A percentile compares a stretch with the other conserved stretches of the same genome.
These are phyloP conservation scores for Anser brachyrhynchus DNA, from an alignment of 2,113 vertebrate genomes.

Conservation along the genomic window DNA sequence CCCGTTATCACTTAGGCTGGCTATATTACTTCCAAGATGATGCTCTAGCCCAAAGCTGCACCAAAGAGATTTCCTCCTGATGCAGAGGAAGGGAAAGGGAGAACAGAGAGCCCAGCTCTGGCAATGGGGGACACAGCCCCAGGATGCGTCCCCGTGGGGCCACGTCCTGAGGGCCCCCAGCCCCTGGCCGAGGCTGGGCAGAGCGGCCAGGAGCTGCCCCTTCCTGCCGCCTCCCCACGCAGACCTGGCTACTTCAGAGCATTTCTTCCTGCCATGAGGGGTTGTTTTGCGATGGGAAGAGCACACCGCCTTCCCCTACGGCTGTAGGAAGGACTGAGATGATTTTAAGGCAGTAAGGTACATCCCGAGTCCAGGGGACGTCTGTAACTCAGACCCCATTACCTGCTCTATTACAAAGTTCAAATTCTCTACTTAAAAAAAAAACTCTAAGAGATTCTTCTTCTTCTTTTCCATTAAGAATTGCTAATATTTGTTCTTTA, in stretches of 20 bases:
- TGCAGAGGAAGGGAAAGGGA: neutral
- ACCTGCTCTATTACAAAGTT: neutral
- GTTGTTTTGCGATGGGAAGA: neutral
- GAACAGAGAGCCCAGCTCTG: neutral
- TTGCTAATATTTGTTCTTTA: neutral
- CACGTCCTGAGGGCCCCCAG: neutral
- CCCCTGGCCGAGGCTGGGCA: neutral
- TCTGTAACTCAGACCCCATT: fast-evolving
- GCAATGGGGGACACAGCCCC: neutral
- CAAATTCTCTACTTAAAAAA: neutral
- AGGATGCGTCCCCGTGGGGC: neutral
- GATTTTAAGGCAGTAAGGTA: neutral
- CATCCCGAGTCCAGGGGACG: neutral
- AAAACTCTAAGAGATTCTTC: neutral
- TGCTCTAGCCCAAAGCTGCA: neutral
- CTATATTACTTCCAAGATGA: neutral
- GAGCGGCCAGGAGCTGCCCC: neutral
- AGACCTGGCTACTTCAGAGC: too few relatives aligned
- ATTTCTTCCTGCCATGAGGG: neutral
- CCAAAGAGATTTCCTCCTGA: neutral
- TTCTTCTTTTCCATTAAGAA: neutral
- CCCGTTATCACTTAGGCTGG: neutral
- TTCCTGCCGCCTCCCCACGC: neutral
- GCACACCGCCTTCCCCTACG: neutral
- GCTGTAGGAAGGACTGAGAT: neutral